Evolutionary conservation across 2,797 vertebrate species (phyloP), one percentile per base, ranked within the genome.

Genomic region (Sphenopsis melanotis): DNA sequence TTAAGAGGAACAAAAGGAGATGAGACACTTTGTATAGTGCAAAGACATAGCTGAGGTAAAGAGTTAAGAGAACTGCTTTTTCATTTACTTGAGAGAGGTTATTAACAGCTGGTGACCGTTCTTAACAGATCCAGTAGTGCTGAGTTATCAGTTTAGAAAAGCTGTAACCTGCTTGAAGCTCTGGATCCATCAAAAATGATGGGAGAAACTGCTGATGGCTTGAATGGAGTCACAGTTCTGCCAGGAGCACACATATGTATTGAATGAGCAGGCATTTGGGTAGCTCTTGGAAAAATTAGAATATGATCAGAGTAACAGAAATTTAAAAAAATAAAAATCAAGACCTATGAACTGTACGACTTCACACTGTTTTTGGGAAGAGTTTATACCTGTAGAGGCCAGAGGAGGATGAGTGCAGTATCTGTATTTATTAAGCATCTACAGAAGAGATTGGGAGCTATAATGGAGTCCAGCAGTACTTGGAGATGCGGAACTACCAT

Each of bases 341-440:
- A 61, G 39, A 30, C 2, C 1, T 0, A 0, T 44, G 21, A 55
- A 34, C 27, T 82, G 59, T 63, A 18, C 2, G 4, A 60, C 60
- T 83, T 80, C 27, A n/a, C 1, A 2, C 4, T 42, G 27, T 22
- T 85, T 46, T 22, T 3, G 32, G 30, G 10, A 63, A 55, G 36
- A 8, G 7, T 21, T 56, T 36, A 5, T 89, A 32, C 1, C 29
- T 82, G n/a, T 34, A 34, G 36, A 46, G 32, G 23, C 10, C 6
- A 9, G 32, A 63, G 68, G 42, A 65, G 36, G 30, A 21, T 15
- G 6, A 74, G 4, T 34, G 9, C n/a, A 41, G 5, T 49, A 36
- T 70, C 56, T 90, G 18, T 69, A 24, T 47, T 65, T 72, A 27
- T 47, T 87, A 47, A 21, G 20, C 50, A 34, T 57, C 55, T 70